Evolutionary conservation across 1,140 invertebrate species (phyloP).

Genomic region (Bombus confusus): DNA sequence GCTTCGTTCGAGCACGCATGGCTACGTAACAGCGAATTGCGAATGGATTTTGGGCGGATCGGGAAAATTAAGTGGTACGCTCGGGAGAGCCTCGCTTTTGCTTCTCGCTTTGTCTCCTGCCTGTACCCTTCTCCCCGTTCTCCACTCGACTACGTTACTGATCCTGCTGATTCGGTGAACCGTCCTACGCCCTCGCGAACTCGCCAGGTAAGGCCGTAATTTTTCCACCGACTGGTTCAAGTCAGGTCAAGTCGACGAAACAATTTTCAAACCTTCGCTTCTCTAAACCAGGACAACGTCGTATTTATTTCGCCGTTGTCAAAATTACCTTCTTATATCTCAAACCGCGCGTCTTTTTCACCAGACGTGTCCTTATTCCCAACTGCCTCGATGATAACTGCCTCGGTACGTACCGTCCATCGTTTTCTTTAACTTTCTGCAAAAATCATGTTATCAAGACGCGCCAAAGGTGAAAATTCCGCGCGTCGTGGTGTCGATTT

Average conservation of each 20-base stretch:
- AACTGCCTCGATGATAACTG: no score
- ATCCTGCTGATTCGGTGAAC: slow-evolving; percentile 43
- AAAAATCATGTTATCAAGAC: no score
- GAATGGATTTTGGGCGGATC: slow-evolving; percentile 11
- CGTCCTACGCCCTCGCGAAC: slow-evolving; percentile 36
- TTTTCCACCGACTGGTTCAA: neutral
- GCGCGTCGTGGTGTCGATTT: neutral
- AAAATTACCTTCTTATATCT: no score
- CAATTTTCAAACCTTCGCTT: neutral
- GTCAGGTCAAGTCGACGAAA: no score
- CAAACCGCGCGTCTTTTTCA: no score
- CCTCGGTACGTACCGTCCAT: no score
- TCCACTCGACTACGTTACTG: slow-evolving; percentile 43
- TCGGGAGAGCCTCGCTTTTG: neutral
- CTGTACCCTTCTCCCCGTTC: slow-evolving; percentile 11
- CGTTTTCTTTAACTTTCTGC: no score
- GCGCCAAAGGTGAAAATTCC: neutral
- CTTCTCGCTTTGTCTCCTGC: slow-evolving; percentile 12
- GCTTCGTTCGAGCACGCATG: neutral
- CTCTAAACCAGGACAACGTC: no score
- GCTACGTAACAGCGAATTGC: slow-evolving; percentile 3
- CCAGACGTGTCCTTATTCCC: no score
- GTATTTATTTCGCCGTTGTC: no score
- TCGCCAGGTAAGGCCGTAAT: neutral
- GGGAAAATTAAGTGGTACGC: slow-evolving; percentile 20